Evolutionary conservation across 1,140 invertebrate species (phyloP), one percentile per base, ranked within the genome.

Genomic region (Protaetia brevitarsis): DNA sequence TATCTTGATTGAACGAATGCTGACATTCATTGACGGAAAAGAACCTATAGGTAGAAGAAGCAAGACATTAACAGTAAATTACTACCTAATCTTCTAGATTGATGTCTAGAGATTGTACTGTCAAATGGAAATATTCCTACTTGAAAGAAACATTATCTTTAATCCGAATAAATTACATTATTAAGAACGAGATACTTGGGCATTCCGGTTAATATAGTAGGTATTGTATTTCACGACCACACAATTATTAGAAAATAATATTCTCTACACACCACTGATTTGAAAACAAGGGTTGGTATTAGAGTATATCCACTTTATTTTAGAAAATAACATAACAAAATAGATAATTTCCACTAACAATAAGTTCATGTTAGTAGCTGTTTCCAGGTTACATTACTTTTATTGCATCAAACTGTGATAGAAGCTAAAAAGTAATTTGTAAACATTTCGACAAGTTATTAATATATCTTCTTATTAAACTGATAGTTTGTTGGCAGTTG

Each of bases 61-160:
- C 41, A 45, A 45, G 41, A 45, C 41, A 45, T 45, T 45, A 45
- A 19, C 8, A 45, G 6, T 45, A 45, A 45, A 45, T 45, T 45
- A 45, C 41, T 13, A 45, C 4, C 41, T 19, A 45, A 16, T 45
- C 41, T 45, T 3, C 23, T 19, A 13, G 41, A 45, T 45, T 45
- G 41, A 45, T 45, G 13, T 19, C 5, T 10, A 7, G 19, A 6
- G 41, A 45, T 45, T 45, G 16, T 10, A 5, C 13, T 16, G 41
- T 19, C 41, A 45, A 45, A 45, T 13, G 4, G 6, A 13, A 45
- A 45, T 21, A 45, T 45, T 19, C n/a, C 2, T 45, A 19, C 16
- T 45, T 45, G 23, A 45, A 45, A 21, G 13, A 45, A 16, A 2
- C 41, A 21, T 16, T 45, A 19, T 45, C 41, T 45, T 19, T 0